Conservation (phyloP, 2,888 invertebrate species). For the Apodemia zela region DNA sequence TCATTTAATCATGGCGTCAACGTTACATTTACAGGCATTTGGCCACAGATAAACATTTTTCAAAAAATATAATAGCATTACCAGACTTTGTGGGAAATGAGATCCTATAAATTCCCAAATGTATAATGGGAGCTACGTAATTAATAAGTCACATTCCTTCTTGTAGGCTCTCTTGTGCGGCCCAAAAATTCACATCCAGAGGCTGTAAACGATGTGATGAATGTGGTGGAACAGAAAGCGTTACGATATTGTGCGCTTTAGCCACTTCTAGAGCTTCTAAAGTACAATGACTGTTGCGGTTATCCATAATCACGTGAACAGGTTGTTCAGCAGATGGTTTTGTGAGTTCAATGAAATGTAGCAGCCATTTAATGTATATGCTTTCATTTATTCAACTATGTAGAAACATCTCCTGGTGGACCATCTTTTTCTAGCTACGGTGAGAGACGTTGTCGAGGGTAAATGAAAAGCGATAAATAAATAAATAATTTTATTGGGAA, state of each 20-base stretch:
- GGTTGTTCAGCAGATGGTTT: conserved; percentile 23
- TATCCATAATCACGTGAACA: conserved; percentile 20
- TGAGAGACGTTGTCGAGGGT: conserved; percentile 28
- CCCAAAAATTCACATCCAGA: conserved; percentile 35
- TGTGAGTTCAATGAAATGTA: conserved; percentile 25
- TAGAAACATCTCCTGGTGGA: conserved; percentile 28
- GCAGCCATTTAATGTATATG: conserved; percentile 23
- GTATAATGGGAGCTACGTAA: conserved; percentile 25
- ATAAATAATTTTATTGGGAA: too few species aligned
- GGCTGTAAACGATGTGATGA: conserved; percentile 37
- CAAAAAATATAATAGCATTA: too few species aligned
- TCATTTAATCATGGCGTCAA: conserved; percentile 22
- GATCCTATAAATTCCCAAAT: conserved; percentile 13
- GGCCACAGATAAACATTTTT: conserved; percentile 18
- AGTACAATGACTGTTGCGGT: conserved; percentile 23
- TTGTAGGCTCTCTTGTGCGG: conserved; percentile 33
- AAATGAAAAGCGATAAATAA: too few species aligned
- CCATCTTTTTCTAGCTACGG: conserved; percentile 32
- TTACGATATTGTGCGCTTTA: conserved; percentile 27
- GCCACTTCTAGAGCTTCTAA: conserved; percentile 33
- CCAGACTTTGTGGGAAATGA: too few species aligned
- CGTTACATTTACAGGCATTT: conserved; percentile 18
- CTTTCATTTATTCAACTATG: conserved; percentile 28
- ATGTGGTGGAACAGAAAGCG: conserved; percentile 36
- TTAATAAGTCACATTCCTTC: conserved; percentile 33